Evolutionary conservation across 2,113 vertebrate genomes (phyloP).

Genomic region (Lichenostomus cassidix): DNA sequence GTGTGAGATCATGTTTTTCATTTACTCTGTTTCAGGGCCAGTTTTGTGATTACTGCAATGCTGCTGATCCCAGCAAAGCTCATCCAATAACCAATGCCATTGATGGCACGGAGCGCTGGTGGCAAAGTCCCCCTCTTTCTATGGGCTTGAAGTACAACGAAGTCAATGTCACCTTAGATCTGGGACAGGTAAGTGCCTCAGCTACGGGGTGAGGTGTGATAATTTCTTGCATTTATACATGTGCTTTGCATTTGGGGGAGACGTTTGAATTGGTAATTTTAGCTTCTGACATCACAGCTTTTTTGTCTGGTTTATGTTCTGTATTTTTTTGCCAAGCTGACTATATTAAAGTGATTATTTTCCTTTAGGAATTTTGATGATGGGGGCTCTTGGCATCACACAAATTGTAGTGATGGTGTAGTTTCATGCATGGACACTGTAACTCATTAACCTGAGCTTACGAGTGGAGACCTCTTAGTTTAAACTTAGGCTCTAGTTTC

Average conservation of each 20-base stretch:
- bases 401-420: neutral
- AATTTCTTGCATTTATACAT: neutral
- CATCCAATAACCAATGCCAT: constrained; percentile 84
- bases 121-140: constrained; percentile 97
- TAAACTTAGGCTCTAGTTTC: neutral
- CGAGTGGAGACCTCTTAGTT: neutral
- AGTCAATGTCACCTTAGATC: constrained; percentile 90
- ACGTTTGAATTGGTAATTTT: neutral
- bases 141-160: constrained; percentile 82
- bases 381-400: neutral
- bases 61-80: constrained; percentile 83
- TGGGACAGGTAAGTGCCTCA: constrained; percentile 85
- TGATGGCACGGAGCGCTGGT: constrained; percentile 93
- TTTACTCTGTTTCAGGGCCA: constrained; percentile 80
- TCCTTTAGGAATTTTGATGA: neutral
- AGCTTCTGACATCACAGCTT: neutral
- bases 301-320: neutral
- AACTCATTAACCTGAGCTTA: neutral
- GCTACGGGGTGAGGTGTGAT: neutral
- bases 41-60: constrained; percentile 89
- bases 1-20: neutral
- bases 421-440: neutral
- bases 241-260: neutral
- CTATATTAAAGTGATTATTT: neutral
- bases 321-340: neutral